These are phyloP conservation scores for Microcebus ravelobensis DNA, from an alignment of 2,113 vertebrate genomes.

Conservation along the genomic window DNA sequence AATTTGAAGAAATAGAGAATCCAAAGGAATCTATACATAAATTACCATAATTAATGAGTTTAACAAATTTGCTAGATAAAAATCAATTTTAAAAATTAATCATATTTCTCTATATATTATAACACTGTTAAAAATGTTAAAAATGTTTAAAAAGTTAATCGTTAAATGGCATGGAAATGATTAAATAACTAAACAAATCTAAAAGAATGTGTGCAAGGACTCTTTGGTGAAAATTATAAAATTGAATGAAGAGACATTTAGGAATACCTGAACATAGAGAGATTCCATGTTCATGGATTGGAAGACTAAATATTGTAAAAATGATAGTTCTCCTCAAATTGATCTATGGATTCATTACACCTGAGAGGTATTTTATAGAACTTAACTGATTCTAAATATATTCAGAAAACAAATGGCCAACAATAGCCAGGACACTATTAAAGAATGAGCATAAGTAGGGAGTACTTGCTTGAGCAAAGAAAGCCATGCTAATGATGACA, in stretches of 20 bases:
- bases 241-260: not conserved
- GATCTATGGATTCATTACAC: not conserved
- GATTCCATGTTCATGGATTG: not conserved
- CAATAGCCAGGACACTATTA: not conserved
- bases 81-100: not conserved
- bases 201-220: not conserved
- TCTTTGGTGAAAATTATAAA: not conserved
- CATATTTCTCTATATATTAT: not conserved
- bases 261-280: not conserved
- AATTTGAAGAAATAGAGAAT: not conserved
- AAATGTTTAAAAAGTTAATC: not conserved
- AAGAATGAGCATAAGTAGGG: not conserved
- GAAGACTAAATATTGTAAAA: not conserved
- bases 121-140: not conserved
- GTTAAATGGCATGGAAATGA: not conserved
- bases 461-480: not conserved
- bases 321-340: not conserved
- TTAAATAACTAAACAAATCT: slow-evolving; percentile 16
- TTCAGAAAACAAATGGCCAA: not conserved
- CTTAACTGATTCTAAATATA: not conserved
- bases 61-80: slow-evolving; percentile 4
- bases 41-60: not conserved
- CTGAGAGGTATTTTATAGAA: not conserved
- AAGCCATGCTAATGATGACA: not conserved
- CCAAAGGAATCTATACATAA: not conserved